phyloP scores from a whole-genome alignment of 2,888 invertebrate species.

The Lampropteryx suffumata region DNA sequence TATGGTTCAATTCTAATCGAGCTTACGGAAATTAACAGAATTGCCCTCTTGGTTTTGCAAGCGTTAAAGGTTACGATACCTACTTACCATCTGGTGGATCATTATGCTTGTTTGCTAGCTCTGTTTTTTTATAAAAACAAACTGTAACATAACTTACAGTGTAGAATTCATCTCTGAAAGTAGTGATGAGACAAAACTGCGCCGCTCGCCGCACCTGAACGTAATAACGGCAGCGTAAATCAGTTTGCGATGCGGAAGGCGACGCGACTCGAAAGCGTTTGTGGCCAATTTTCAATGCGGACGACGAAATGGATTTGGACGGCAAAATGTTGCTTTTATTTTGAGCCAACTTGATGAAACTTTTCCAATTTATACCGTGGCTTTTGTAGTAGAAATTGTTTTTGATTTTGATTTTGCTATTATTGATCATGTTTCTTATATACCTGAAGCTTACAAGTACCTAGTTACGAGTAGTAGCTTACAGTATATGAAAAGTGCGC shows the following conservation, averaged over 20 bases:
- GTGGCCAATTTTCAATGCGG: slow-evolving; percentile 32
- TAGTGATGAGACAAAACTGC: slow-evolving; percentile 67
- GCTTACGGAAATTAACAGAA: too few relatives aligned
- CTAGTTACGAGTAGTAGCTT: too few relatives aligned
- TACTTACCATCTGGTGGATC: too few relatives aligned
- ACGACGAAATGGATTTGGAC: slow-evolving; percentile 27
- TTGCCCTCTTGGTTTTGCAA: too few relatives aligned
- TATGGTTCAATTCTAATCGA: too few relatives aligned
- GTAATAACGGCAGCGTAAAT: slow-evolving; percentile 66
- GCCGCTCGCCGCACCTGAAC: slow-evolving; percentile 72
- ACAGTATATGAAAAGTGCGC: too few relatives aligned
- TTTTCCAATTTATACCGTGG: slow-evolving; percentile 30
- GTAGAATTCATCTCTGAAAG: slow-evolving; percentile 20
- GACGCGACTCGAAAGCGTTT: slow-evolving; percentile 24
- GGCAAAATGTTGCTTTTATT: slow-evolving; percentile 13
- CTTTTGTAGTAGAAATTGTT: slow-evolving; percentile 7
- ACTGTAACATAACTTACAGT: not conserved
- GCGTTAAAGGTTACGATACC: too few relatives aligned
- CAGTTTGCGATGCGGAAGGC: slow-evolving; percentile 50
- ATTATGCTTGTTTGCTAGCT: too few relatives aligned
- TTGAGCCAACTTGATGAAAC: slow-evolving; percentile 18
- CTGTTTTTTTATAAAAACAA: too few relatives aligned
- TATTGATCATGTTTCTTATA: not conserved
- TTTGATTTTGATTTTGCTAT: not conserved
- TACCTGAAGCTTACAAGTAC: too few relatives aligned